Conservation (phyloP, 2,797 vertebrate genomes). For the Melanotaenia trifasciata region DNA sequence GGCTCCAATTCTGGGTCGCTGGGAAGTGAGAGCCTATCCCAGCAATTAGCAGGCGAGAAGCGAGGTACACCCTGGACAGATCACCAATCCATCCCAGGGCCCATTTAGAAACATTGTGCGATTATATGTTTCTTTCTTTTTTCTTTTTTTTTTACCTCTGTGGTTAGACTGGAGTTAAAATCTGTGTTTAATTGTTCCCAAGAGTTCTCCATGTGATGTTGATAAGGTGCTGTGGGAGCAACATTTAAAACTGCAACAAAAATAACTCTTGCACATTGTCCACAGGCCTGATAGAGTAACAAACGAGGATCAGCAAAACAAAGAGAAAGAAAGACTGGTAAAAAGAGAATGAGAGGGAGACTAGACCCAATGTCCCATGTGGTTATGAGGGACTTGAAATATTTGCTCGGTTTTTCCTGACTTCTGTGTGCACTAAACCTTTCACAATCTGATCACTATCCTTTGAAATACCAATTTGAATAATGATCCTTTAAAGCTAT, state of each 20-base stretch:
- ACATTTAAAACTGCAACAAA: slow-evolving; percentile 89
- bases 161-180: slow-evolving; percentile 88
- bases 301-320: slow-evolving; percentile 44
- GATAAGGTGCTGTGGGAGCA: slow-evolving; percentile 93
- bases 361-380: slow-evolving; percentile 14
- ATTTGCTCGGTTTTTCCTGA: slow-evolving; percentile 21
- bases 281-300: slow-evolving; percentile 69
- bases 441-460: slow-evolving; percentile 17
- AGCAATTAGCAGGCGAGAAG: no score
- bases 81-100: no score
- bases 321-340: slow-evolving; percentile 16
- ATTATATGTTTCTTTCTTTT: slow-evolving; percentile 54
- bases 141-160: slow-evolving; percentile 79
- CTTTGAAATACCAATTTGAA: slow-evolving; percentile 45
- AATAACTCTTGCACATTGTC: slow-evolving; percentile 85
- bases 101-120: slow-evolving; percentile 84
- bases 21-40: no score
- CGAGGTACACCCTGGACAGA: no score
- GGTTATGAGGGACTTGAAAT: slow-evolving; percentile 12
- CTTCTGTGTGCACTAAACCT: slow-evolving; percentile 36
- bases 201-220: slow-evolving; percentile 91
- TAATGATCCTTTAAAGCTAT: slow-evolving; percentile 31
- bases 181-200: slow-evolving; percentile 92
- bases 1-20: no score
- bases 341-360: slow-evolving; percentile 13